These are phyloP conservation scores for Agrotis puta DNA, from an alignment of 2,888 invertebrate genomes.

Conservation along the genomic window DNA sequence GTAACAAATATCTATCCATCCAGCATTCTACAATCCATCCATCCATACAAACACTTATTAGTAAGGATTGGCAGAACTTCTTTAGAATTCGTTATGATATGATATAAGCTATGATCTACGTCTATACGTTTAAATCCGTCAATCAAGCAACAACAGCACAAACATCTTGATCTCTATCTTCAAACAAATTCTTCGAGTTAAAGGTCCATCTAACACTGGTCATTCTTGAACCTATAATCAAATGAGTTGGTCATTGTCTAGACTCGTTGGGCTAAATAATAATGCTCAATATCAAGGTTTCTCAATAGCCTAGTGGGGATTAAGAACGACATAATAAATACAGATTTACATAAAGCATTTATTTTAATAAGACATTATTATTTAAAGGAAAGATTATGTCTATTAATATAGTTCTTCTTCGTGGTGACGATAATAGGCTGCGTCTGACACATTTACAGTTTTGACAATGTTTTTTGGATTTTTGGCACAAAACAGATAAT, in stretches of 20 bases:
- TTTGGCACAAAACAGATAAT: too few species aligned
- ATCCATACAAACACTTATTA: too few species aligned
- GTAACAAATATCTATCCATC: too few species aligned
- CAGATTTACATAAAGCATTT: constrained; percentile 18
- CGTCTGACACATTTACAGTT: too few species aligned
- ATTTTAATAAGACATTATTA: constrained; percentile 7
- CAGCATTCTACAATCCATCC: too few species aligned
- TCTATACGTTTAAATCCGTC: constrained; percentile 1
- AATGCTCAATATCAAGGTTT: constrained; percentile 51
- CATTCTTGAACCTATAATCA: constrained; percentile 22
- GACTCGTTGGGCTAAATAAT: constrained; percentile 38
- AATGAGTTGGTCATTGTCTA: constrained; percentile 43
- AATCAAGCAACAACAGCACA: neutral
- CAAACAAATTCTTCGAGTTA: neutral
- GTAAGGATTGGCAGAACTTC: too few species aligned
- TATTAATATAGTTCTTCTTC: neutral
- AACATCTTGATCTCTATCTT: neutral
- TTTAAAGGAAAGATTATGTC: neutral
- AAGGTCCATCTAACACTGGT: constrained; percentile 11
- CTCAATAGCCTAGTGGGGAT: constrained; percentile 14
- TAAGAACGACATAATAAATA: constrained; percentile 33
- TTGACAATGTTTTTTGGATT: too few species aligned
- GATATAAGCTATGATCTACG: neutral
- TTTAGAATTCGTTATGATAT: neutral
- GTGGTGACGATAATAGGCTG: neutral